A percentile compares a stretch with the other conserved stretches of the same genome.
Conservation (phyloP, 2,888 invertebrate species). For the Plagodis dolabraria region DNA sequence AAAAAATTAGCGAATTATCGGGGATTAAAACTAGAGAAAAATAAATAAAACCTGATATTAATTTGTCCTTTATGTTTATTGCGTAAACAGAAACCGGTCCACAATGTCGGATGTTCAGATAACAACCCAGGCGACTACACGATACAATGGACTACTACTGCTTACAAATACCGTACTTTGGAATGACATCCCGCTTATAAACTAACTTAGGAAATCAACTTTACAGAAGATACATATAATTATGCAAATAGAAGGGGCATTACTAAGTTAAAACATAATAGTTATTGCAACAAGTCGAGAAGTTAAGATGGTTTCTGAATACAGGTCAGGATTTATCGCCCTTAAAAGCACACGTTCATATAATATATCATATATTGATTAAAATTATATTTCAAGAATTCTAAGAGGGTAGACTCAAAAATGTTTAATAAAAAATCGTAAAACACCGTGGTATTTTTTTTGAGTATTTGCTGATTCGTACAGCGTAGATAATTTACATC, state of each 20-base stretch:
- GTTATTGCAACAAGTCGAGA: no score
- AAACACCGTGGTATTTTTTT: no score
- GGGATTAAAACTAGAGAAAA: neutral
- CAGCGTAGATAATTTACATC: no score
- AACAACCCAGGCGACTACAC: conserved; percentile 65
- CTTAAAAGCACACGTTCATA: no score
- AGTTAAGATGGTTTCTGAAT: no score
- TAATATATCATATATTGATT: no score
- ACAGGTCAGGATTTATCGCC: no score
- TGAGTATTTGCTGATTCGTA: no score
- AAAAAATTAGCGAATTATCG: neutral
- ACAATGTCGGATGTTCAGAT: conserved; percentile 59
- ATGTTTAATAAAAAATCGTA: no score
- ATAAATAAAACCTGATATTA: conserved; percentile 41
- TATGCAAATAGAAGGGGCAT: conserved; percentile 9
- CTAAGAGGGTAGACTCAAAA: no score
- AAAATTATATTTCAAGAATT: no score
- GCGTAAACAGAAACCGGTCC: conserved; percentile 79
- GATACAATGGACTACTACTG: conserved; percentile 55
- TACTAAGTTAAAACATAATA: neutral
- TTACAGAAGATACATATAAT: conserved; percentile 60
- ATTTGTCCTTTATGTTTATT: conserved; percentile 75
- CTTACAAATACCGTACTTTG: conserved; percentile 68
- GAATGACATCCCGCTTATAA: conserved; percentile 76
- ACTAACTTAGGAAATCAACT: conserved; percentile 64